Base-by-base conservation (phyloP, 1,140 invertebrate genomes). In the Atopsyche davidsoni region DNA sequence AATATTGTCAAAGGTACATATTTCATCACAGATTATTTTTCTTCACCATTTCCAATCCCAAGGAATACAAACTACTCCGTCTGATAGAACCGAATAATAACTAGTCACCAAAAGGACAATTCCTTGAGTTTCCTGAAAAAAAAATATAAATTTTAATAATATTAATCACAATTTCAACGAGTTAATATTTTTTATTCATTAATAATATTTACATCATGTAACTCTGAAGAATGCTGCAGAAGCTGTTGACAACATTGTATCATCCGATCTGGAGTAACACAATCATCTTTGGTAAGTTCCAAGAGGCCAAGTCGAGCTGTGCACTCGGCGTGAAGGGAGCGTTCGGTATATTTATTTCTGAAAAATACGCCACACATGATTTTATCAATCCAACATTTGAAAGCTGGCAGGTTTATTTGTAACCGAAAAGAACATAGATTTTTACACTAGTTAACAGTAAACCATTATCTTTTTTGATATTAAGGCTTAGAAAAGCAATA, bases 41-140 rank as follows among this genome's bases (percentile, higher is more conserved):
- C 13, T 17, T 62, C 61, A 78, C 14, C 77, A 58, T 66, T 83
- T 83, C 79, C 89, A 96, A 67, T 96, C 86, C 90, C 91, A 95
- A 11, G 92, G 92, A 62, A 96, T 86, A 64, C 89, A 94, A 45
- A 95, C 78, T 51, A 90, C 82, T 2, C 92, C 92, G 68, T 95
- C 92, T 4, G 85, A 83, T 62, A 93, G 76, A 10, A 96, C 85
- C 0, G 91, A 90, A 64, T 94, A 96, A 68, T 94, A 96, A 63
- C 91, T 88, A 0, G 90, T 87, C 21, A 96, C 80, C 64, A 83
- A 83, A 0, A 96, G 62, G 59, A 82, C 79, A 23, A 82, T 72
- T 28, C 79, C 82, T 38, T 69, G 60, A 19, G 72, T 49, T 59
- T 69, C 66, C 71, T 74, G 67, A 35, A 72, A 70, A 39, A 60